Evolutionary conservation across 2,888 invertebrate genomes (phyloP), one percentile per base, ranked within the genome.

Genomic region (Subacronicta megacephala): DNA sequence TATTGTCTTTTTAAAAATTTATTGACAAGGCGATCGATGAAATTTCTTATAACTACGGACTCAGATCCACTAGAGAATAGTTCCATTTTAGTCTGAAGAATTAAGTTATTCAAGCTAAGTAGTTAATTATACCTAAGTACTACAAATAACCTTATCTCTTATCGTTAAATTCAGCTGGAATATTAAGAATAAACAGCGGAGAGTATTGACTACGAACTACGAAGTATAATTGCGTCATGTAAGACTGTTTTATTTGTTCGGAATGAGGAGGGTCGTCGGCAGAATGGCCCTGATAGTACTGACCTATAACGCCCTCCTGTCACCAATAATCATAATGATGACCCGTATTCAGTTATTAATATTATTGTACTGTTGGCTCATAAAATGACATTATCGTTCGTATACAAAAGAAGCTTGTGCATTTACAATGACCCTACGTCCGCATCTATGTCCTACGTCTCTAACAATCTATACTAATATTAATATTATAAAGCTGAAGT

Each of bases 221-320:
- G n/a, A n/a, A n/a, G n/a, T 29, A 12, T 40, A n/a, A 65, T 82
- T 82, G 75, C 82, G 58, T 81, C 77, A 81, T 76, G 4, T 42
- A 10, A 57, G 36, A 52, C 49, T 67, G 62, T 65, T 73, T 64
- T 72, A 58, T 72, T 73, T 70, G 59, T 16, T 62, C 60, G 46
- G 61, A 56, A 51, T 41, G 18, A 18, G 42, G 57, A 68, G 59
- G 68, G 68, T 70, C 60, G 73, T 72, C 62, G 45, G 47, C 57
- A 50, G 47, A 49, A 38, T 57, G 57, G 69, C 77, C 75, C 80
- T 78, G 84, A 84, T 85, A 79, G 75, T 72, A 67, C 47, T 87
- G 87, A 87, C 86, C 88, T 78, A 61, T 77, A 74, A 63, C 71
- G 77, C 73, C 70, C 62, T 41, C 56, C 52, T 44, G 51, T 50